phyloP scores from a whole-genome alignment of 2,113 vertebrate species.

The Prinia subflava region DNA sequence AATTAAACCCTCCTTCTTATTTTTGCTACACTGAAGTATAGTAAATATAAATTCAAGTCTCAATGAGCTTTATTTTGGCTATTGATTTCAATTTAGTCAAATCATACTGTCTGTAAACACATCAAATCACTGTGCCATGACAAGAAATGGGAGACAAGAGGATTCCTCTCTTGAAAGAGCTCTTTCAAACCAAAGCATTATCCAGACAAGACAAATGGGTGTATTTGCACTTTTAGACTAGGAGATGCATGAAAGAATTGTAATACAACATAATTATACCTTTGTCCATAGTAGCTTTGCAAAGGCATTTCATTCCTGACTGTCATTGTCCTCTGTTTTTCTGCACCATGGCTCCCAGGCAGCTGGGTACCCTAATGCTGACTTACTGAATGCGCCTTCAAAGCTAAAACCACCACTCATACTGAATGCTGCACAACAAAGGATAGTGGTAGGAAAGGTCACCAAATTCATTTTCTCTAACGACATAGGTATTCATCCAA shows the following conservation, averaged over 20 bases:
- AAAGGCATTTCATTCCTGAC: not conserved
- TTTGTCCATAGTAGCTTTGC: not conserved
- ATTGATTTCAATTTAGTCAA: not conserved
- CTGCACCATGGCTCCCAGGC: not conserved
- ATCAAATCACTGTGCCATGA: not conserved
- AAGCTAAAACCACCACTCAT: not conserved
- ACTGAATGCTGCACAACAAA: not conserved
- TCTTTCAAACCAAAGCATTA: not conserved
- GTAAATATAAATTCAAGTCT: not conserved
- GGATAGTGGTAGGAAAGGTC: not conserved
- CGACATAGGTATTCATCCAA: not conserved
- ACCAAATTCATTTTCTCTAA: slow-evolving; percentile 2
- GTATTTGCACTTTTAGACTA: not conserved
- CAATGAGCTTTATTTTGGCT: not conserved
- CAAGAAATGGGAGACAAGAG: not conserved
- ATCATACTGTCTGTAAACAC: not conserved
- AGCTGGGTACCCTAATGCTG: not conserved
- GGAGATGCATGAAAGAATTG: not conserved
- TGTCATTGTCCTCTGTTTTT: not conserved
- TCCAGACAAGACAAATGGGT: not conserved
- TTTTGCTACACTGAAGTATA: not conserved
- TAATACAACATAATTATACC: not conserved
- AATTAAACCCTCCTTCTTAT: not conserved
- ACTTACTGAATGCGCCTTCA: not conserved
- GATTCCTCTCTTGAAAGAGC: not conserved